Evolutionary conservation across 2,113 vertebrate genomes (phyloP), one percentile per base, ranked within the genome.

Genomic region (Morone chrysops): DNA sequence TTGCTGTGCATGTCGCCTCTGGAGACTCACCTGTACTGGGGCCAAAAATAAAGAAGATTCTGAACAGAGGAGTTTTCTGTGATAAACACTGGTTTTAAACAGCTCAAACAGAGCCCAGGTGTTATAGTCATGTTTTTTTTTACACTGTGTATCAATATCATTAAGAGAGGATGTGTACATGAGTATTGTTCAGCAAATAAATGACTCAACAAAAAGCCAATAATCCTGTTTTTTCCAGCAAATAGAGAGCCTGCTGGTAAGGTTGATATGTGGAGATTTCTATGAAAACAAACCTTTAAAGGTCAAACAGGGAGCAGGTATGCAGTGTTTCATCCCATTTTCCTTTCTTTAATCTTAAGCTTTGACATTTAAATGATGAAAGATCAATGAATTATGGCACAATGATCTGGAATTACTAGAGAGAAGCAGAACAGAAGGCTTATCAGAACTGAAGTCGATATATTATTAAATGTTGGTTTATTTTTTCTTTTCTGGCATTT

Each of bases 251-350:
- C 65, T 66, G 71, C 38, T 45, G 9, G 14, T 66, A 11, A 59
- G 13, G 63, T 45, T 70, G 62, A 78, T 70, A 41, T 73, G 75
- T 83, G 67, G 31, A 75, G 22, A 10, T 89, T 79, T 83, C 48
- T 83, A 41, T 70, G 41, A 89, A 83, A 89, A 86, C 81, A 87
- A 78, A 57, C 74, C 84, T 82, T 63, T 83, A 91, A 89, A 90
- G 85, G 90, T 89, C 90, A 91, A 51, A 79, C 59, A 43, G 56
- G 59, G 74, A 87, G 70, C 16, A 13, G 57, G 59, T 47, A 47
- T 47, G 45, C 45, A 47, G 45, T n/a, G 40, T 74, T 50, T 78
- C 66, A 66, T 83, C 78, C 48, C 48, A n/a, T 80, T 87, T 81
- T 56, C 80, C 65, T 86, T 70, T 83, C 48, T 87, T 72, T n/a